Evolutionary conservation across 2,113 vertebrate genomes (phyloP), one percentile per base, ranked within the genome.

Genomic region (Megaleporinus macrocephalus): DNA sequence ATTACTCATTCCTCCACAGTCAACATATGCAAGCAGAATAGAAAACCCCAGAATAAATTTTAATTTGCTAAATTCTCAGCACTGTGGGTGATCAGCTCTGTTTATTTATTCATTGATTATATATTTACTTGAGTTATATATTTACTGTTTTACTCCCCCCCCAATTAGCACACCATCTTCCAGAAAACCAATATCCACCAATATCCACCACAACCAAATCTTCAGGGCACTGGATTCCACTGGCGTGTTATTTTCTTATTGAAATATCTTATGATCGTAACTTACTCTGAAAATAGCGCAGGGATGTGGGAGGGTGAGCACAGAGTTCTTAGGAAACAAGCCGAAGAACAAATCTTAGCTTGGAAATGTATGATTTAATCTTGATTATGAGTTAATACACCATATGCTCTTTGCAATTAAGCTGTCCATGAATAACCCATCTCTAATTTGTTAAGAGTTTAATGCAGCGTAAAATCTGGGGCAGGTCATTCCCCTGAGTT

Each of bases 361-460:
- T 9, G 71, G 79, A 89, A 90, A 87, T 83, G 76, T 90, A 89
- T 83, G 86, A 93, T 93, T 94, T 88, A 88, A 92, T 93, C 92
- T 93, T 92, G 88, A 94, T 93, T 91, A 94, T 88, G 87, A 90
- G 86, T 90, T 93, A 92, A 93, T 92, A 84, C 80, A 86, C 89
- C 92, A 91, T 93, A 93, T 91, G 91, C 91, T 91, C 87, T 89
- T 88, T 84, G 89, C 90, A 93, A 93, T 93, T 92, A 94, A 84
- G 88, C 89, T 90, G 90, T 92, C 92, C 79, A 69, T 87, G 87
- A 90, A 92, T 91, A 92, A 92, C 91, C 92, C 87, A 89, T 86
- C 86, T 88, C 84, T 92, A 91, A 94, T 94, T 92, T 93, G 90
- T 93, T 93, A 89, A 90, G 87, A 92, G 90, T 93, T 93, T 93